Base-by-base conservation (phyloP, 1,140 invertebrate genomes). In the Lepidotrigona ventralis region DNA sequence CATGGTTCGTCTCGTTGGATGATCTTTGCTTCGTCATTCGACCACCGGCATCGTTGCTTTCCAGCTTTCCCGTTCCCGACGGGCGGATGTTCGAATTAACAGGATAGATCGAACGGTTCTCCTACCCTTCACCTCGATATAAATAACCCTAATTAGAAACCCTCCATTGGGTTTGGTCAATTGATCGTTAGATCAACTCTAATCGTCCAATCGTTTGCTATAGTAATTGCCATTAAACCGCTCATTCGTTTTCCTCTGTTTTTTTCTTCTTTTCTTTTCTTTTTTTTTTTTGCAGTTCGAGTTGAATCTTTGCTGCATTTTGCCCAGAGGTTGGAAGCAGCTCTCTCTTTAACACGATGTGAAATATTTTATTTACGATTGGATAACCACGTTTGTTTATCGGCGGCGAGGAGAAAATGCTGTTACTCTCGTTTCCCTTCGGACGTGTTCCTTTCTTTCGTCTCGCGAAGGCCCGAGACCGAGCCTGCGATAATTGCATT, bases 91-190 rank as follows among this genome's bases (percentile, higher is more conserved):
- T 71, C 76, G 54, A 71, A 51, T 46, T 33, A 53, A 64, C 56
- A 68, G 53, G 19, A 4, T 56, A 72, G 60, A 68, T 75, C 21
- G 66, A 21, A 68, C 51, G 72, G 74, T 60, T 9, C 14, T 60
- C 14, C 23, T 58, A 11, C 60, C n/a, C 26, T 64, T 0, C n/a
- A 2, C 17, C 64, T 53, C 86, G 79, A 90, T 89, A 91, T 86
- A 90, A 90, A 90, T 91, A 90, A 86, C 87, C 85, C 89, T 90
- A 90, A 90, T 91, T 90, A 91, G 90, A 68, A 81, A 73, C 83
- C 83, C 88, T 75, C 89, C 86, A 81, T 88, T 88, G 85, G 86
- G 81, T 85, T 88, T 71, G 80, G 83, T 83, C 90, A 91, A 91
- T 90, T 90, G 89, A 85, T 86, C 90, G 90, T 89, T 81, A 86